Conservation (phyloP, 2,888 invertebrate genomes). For the Diogma glabrata region DNA sequence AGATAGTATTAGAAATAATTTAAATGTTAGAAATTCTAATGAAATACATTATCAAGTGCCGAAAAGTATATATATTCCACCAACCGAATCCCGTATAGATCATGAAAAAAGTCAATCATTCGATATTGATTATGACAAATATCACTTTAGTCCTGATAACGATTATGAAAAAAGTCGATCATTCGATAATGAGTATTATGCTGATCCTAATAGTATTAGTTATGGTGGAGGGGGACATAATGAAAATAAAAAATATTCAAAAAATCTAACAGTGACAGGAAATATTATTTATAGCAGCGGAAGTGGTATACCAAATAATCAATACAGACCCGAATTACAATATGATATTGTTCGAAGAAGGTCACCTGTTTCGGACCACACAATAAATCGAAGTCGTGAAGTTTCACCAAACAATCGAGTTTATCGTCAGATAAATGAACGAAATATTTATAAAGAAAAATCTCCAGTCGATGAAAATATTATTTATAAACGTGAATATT, state of each 20-base stretch:
- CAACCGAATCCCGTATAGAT: constrained; percentile 18
- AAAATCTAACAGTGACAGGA: background rate
- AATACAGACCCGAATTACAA: constrained; percentile 30
- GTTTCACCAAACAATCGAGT: constrained; percentile 11
- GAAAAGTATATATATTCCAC: background rate
- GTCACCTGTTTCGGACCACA: constrained; percentile 23
- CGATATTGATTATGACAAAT: constrained; percentile 30
- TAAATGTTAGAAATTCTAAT: background rate
- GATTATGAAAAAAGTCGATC: constrained; percentile 36
- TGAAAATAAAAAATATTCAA: constrained; percentile 9
- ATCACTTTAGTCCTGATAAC: constrained; percentile 15
- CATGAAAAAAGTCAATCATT: constrained; percentile 35
- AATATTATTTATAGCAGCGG: too few relatives aligned
- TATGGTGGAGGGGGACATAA: constrained; percentile 16
- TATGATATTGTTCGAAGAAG: constrained; percentile 33
- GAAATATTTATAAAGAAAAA: constrained; percentile 7
- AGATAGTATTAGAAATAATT: background rate
- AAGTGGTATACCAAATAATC: background rate
- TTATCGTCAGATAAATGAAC: constrained; percentile 6
- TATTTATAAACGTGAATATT: constrained; percentile 1
- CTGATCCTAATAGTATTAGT: constrained; percentile 13
- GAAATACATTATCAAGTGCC: constrained; percentile 6
- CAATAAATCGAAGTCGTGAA: constrained; percentile 18
- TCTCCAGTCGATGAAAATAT: constrained; percentile 6
- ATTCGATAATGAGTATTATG: constrained; percentile 34